These are phyloP conservation scores for Zosterops borbonicus DNA, from an alignment of 2,113 vertebrate species.

Conservation along the genomic window DNA sequence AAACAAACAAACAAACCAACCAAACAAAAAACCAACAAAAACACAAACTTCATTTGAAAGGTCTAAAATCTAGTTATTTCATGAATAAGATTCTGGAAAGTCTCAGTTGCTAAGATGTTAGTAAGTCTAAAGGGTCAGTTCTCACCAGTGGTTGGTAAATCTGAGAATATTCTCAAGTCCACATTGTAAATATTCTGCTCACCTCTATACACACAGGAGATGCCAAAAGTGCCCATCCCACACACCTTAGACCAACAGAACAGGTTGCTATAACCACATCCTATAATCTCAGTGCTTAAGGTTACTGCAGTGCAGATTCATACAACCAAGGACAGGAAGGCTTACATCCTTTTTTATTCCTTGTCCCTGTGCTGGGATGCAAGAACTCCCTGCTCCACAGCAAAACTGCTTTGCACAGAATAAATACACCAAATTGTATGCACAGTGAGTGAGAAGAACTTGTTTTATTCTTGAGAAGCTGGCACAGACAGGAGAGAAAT, in stretches of 20 bases:
- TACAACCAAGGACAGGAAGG: background rate
- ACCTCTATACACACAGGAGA: background rate
- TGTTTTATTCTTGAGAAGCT: conserved; percentile 9
- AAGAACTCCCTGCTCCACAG: background rate
- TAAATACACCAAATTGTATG: background rate
- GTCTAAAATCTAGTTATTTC: background rate
- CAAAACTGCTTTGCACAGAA: background rate
- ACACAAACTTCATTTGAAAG: background rate
- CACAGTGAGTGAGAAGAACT: background rate
- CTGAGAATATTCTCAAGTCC: background rate
- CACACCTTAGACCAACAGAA: background rate
- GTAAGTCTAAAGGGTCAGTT: background rate
- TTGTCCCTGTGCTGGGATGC: background rate
- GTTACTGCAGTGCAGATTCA: background rate
- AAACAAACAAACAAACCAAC: too few species aligned
- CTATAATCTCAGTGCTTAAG: background rate
- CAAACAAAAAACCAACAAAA: background rate
- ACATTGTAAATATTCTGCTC: background rate
- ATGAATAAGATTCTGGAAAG: background rate
- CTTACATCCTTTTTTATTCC: background rate
- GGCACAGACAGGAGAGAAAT: background rate
- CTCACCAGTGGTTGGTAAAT: background rate
- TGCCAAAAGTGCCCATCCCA: background rate
- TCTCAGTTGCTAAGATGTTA: background rate
- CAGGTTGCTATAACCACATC: background rate